Conservation (phyloP, 2,888 invertebrate genomes). For the Caenorhabditis doughertyi region DNA sequence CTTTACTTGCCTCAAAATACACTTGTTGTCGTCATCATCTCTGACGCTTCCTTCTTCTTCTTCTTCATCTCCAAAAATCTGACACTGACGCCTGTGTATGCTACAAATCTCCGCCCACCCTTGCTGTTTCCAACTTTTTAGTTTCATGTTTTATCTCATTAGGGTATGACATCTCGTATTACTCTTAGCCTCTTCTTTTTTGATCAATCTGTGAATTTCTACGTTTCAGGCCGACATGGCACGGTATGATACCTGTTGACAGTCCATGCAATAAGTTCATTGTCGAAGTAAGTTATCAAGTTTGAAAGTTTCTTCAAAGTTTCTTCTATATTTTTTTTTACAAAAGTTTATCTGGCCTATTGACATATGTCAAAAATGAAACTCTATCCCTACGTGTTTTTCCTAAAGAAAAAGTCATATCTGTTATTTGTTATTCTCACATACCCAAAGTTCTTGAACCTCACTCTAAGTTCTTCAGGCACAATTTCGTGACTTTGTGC, state of each 20-base stretch:
- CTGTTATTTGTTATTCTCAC: neutral
- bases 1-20: constrained; percentile 21
- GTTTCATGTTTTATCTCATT: constrained; percentile 9
- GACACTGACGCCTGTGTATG: constrained; percentile 30
- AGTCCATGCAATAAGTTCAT: constrained; percentile 57
- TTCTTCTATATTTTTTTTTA: neutral
- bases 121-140: constrained; percentile 31
- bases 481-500: neutral
- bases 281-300: constrained; percentile 47
- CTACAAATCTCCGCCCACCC: constrained; percentile 26
- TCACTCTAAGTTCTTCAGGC: neutral
- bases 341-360: neutral
- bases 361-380: neutral
- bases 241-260: constrained; percentile 55
- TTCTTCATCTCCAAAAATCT: constrained; percentile 47
- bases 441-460: neutral
- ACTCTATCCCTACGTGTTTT: constrained; percentile 1
- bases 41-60: constrained; percentile 44
- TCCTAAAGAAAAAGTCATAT: neutral
- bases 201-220: neutral
- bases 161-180: neutral
- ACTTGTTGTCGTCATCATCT: constrained; percentile 57
- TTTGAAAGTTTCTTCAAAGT: too few relatives aligned
- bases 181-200: neutral
- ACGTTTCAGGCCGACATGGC: constrained; percentile 44